These are phyloP conservation scores for Acanthochromis polyacanthus DNA, from an alignment of 2,113 vertebrate genomes.

Conservation along the genomic window DNA sequence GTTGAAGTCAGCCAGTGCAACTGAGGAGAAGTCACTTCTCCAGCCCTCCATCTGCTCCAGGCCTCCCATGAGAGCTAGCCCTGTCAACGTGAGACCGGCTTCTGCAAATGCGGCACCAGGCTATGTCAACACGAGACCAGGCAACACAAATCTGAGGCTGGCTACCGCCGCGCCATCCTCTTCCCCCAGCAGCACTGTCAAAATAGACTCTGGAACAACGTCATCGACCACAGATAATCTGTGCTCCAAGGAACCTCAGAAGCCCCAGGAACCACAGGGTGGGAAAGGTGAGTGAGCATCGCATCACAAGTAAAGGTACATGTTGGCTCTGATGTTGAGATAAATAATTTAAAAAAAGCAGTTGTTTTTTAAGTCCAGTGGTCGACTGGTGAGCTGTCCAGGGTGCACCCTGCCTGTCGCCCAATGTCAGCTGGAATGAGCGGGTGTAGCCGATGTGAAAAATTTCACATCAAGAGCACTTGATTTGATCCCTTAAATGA, in stretches of 20 bases:
- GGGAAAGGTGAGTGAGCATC: constrained; percentile 74
- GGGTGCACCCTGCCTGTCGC: not conserved
- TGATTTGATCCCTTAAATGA: not conserved
- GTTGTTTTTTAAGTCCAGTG: not conserved
- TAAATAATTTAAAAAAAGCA: not conserved
- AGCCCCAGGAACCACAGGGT: constrained; percentile 46
- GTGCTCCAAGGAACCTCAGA: constrained; percentile 58
- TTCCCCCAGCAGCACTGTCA: constrained; percentile 37
- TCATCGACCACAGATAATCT: constrained; percentile 47
- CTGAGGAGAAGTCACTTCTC: constrained; percentile 56
- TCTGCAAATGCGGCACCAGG: constrained; percentile 52
- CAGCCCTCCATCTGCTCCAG: constrained; percentile 69
- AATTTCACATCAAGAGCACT: too few species aligned
- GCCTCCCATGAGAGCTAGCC: constrained; percentile 62
- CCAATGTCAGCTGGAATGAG: not conserved
- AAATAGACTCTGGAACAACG: constrained; percentile 42
- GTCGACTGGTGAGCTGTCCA: not conserved
- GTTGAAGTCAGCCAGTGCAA: constrained; percentile 40
- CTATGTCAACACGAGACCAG: constrained; percentile 50
- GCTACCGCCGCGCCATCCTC: constrained; percentile 22
- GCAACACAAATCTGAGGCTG: constrained; percentile 45
- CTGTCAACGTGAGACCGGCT: constrained; percentile 58
- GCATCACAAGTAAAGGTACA: not conserved
- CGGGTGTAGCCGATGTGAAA: not conserved
- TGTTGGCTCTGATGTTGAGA: not conserved